phyloP scores from a whole-genome alignment of 92 coral and sea anemone genomes.

The Umimayanthus kanabou region DNA sequence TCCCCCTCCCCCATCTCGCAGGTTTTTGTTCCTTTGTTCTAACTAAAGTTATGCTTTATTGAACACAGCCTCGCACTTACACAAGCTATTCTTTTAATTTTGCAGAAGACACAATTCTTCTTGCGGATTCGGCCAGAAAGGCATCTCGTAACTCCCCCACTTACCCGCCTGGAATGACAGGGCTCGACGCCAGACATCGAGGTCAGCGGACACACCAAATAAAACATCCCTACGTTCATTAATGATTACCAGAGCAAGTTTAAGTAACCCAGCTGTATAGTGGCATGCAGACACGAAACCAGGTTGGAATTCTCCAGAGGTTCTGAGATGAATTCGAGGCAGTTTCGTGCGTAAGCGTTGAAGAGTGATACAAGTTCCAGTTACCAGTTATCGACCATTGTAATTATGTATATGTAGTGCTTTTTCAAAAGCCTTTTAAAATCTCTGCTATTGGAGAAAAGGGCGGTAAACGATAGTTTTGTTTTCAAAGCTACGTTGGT shows the following conservation, averaged over 20 bases:
- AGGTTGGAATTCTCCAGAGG: neutral
- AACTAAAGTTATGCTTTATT: neutral
- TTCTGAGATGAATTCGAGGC: neutral
- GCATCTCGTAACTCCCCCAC: constrained; percentile 1
- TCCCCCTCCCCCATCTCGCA: too few relatives aligned
- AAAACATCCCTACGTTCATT: constrained; percentile 29
- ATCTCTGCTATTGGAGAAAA: neutral
- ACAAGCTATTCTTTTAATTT: neutral
- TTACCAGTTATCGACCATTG: neutral
- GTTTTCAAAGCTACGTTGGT: neutral
- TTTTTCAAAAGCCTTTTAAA: too few relatives aligned
- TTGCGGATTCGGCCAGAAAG: constrained; percentile 17
- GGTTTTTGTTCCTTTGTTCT: too few relatives aligned
- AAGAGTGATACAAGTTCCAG: neutral
- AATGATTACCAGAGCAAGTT: neutral
- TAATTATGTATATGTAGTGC: neutral
- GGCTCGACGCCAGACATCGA: constrained; percentile 14
- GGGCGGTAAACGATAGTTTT: neutral
- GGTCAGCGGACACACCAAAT: constrained; percentile 28
- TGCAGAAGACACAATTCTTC: constrained; percentile 29
- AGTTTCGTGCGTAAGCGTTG: neutral
- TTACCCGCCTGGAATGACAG: constrained; percentile 39
- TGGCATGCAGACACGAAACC: neutral
- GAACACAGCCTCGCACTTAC: neutral
- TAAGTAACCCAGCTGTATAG: neutral